Percentiles rank a stretch among this genome's conserved stretches.
Evolutionary conservation across 1,140 invertebrate species (phyloP).

Genomic region (Scaptomyza hsui): DNA sequence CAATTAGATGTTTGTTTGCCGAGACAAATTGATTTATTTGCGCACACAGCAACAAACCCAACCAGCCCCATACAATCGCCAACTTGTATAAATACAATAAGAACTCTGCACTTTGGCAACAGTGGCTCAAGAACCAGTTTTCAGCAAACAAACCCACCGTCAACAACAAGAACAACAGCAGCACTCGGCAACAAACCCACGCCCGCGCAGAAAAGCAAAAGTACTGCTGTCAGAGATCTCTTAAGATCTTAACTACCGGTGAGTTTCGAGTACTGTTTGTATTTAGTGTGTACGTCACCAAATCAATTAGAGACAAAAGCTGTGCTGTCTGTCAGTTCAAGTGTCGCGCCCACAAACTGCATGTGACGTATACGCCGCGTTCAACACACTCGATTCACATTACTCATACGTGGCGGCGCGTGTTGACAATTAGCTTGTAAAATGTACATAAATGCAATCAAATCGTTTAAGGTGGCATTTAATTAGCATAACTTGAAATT

Average conservation of each 20-base stretch:
- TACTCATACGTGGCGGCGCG: slow-evolving; percentile 68
- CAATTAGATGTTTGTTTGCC: slow-evolving; percentile 67
- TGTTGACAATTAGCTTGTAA: slow-evolving; percentile 64
- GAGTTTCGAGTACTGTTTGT: slow-evolving; percentile 44
- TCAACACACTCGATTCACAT: slow-evolving; percentile 28
- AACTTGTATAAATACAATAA: slow-evolving; percentile 73
- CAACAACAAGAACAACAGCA: slow-evolving; percentile 13
- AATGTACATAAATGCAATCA: slow-evolving; percentile 24
- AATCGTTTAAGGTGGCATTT: slow-evolving; percentile 56
- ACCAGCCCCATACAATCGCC: slow-evolving; percentile 24
- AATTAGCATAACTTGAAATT: slow-evolving; percentile 64
- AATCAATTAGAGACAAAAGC: slow-evolving; percentile 45
- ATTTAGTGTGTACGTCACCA: slow-evolving; percentile 51
- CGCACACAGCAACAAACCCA: slow-evolving; percentile 2
- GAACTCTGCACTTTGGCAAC: slow-evolving; percentile 66
- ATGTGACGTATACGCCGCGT: slow-evolving; percentile 56
- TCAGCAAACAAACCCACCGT: slow-evolving; percentile 69
- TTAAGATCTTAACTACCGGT: slow-evolving; percentile 61
- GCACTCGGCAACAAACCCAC: slow-evolving; percentile 24
- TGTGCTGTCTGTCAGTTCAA: slow-evolving; percentile 35
- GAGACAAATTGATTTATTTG: slow-evolving; percentile 77
- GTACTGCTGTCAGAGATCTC: slow-evolving; percentile 35
- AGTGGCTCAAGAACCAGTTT: slow-evolving; percentile 68
- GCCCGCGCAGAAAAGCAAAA: slow-evolving; percentile 8
- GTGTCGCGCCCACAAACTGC: slow-evolving; percentile 64